Base-by-base conservation (phyloP, 2,888 invertebrate species). In the Elmis aenea region DNA sequence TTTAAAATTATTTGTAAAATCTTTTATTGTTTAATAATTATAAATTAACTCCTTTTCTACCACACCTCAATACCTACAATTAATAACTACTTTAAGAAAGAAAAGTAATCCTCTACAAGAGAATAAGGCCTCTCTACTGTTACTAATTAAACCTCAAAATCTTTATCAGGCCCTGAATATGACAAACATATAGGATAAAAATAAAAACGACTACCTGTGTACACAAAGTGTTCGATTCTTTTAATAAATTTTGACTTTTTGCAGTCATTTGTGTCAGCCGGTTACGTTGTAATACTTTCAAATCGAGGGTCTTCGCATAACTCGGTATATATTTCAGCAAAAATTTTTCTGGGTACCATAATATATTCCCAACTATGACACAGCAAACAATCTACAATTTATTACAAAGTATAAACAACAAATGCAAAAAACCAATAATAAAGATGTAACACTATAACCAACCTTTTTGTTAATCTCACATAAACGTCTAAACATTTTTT, bases 341-440 rank as follows among this genome's bases (percentile, higher is more conserved):
- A 67, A 94, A 95, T 51, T 79, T 75, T 60, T 84, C 85, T 0
- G 94, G 89, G 56, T 85, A 81, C 91, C 92, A 95, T 33, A 89
- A 65, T 9, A 85, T 73, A 58, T 86, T 86, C 1, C 89, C 91
- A 38, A 79, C 74, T 16, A 96, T 67, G 26, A 83, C 81, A 38
- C 92, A 80, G 16, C 84, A 85, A 47, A 85, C 84, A 25, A 85
- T 76, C 78, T 86, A 62, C 8, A 10, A 10, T 25, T 24, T 13
- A 30, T 13, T n/a, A n/a, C n/a, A n/a, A n/a, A n/a, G n/a, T n/a
- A n/a, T n/a, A 13, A 20, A 33, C 5, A n/a, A 22, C 8, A 14
- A n/a, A 21, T 11, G 3, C 14, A 24, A 32, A 9, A 5, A 12
- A 10, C n/a, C 23, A 11, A 16, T n/a, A 23, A n/a, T 13, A 31